phyloP scores from a whole-genome alignment of 2,113 vertebrate species.

The Chrysemys picta region DNA sequence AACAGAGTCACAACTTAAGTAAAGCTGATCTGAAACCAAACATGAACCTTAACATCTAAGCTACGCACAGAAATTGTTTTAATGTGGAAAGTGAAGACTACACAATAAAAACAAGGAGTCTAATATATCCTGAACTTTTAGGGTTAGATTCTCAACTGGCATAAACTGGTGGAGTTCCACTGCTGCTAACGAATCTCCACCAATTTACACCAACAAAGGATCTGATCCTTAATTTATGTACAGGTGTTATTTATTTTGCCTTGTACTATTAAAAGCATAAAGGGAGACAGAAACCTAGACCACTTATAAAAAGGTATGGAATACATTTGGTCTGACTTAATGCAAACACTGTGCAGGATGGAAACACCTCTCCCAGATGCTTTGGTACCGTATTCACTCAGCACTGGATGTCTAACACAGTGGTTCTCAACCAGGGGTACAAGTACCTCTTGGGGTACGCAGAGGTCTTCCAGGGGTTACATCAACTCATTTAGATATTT shows the following conservation, averaged over 20 bases:
- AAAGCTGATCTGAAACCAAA: not conserved
- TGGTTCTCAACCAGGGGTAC: too few relatives aligned
- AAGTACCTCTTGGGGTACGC: not conserved
- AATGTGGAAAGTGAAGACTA: not conserved
- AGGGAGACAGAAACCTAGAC: not conserved
- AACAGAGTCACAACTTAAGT: not conserved
- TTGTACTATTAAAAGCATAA: not conserved
- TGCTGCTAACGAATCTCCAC: not conserved
- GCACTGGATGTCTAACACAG: not conserved
- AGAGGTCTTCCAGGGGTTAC: too few relatives aligned
- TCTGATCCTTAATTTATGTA: not conserved
- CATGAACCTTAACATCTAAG: not conserved
- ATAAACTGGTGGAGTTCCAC: not conserved
- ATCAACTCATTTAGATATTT: too few relatives aligned
- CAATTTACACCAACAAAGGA: not conserved
- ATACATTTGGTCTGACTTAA: not conserved
- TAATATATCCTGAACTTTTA: not conserved
- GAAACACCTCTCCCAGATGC: not conserved
- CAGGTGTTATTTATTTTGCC: not conserved
- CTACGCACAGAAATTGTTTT: not conserved
- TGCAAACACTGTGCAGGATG: not conserved
- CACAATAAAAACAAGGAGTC: not conserved
- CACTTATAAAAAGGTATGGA: not conserved
- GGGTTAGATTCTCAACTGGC: not conserved
- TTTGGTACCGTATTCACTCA: not conserved